Evolutionary conservation across 2,113 vertebrate genomes (phyloP).

Genomic region (Oreochromis aureus): DNA sequence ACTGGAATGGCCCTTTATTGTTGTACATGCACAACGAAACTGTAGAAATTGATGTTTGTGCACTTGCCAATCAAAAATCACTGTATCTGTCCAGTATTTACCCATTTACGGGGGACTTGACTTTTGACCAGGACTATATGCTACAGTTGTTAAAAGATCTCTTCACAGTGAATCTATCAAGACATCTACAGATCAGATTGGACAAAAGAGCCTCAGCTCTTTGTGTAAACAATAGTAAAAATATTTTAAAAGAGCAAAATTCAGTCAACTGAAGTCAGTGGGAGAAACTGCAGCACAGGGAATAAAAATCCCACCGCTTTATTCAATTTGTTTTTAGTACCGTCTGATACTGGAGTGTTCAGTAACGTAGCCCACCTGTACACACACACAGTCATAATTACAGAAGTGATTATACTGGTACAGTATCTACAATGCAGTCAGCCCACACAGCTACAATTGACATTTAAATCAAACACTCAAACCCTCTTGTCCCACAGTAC

Average conservation of each 20-base stretch:
- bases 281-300: not conserved
- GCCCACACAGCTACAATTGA: conserved; percentile 47
- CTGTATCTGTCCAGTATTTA: not conserved
- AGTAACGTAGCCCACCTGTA: not conserved
- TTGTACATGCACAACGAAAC: not conserved
- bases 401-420: not conserved
- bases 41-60: not conserved
- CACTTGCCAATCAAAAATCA: not conserved
- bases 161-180: not conserved
- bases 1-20: not conserved
- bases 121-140: not conserved
- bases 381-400: not conserved
- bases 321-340: not conserved
- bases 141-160: not conserved
- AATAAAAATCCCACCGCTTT: accelerated
- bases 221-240: not conserved
- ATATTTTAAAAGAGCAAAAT: not conserved
- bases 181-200: not conserved
- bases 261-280: not conserved
- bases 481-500: conserved; percentile 18
- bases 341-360: not conserved
- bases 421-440: not conserved
- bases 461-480: conserved; percentile 53
- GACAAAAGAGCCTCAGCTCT: not conserved
- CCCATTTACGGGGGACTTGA: not conserved